Percentiles rank a stretch among this genome's conserved stretches.
Evolutionary conservation across 2,797 vertebrate genomes (phyloP).

Genomic region (Todus mexicanus): DNA sequence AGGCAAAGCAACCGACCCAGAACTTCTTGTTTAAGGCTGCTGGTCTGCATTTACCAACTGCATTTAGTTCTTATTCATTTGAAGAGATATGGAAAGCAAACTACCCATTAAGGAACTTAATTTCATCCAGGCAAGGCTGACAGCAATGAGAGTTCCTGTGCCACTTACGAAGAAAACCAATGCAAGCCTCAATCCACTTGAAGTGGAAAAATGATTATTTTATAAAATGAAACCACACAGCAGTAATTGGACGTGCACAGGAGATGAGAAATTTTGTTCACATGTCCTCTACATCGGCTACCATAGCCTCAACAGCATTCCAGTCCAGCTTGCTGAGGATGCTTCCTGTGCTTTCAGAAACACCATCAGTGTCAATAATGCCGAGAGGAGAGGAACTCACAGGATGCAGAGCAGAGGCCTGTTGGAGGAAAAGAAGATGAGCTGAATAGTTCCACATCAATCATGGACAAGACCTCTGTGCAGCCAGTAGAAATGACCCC

Average conservation of each 20-base stretch:
- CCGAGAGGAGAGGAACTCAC: not conserved
- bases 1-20: not conserved
- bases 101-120: not conserved
- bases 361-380: constrained; percentile 61
- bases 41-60: not conserved
- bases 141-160: not conserved
- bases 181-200: not conserved
- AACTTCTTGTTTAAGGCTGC: not conserved
- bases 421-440: not conserved
- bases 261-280: not conserved
- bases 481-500: not conserved
- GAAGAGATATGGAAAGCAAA: not conserved
- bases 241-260: not conserved
- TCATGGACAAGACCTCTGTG: not conserved
- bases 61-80: not conserved
- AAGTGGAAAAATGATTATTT: not conserved
- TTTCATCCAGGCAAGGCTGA: not conserved
- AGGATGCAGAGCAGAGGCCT: constrained; percentile 53
- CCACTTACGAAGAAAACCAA: not conserved
- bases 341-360: constrained; percentile 83
- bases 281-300: constrained; percentile 75
- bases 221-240: not conserved
- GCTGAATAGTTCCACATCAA: not conserved
- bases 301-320: constrained; percentile 86
- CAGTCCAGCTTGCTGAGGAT: constrained; percentile 91